Percentiles rank a stretch among this genome's conserved stretches.
Evolutionary conservation across 53 echinoderm and acorn worm species (phyloP).

Genomic region (Crossaster papposus): DNA sequence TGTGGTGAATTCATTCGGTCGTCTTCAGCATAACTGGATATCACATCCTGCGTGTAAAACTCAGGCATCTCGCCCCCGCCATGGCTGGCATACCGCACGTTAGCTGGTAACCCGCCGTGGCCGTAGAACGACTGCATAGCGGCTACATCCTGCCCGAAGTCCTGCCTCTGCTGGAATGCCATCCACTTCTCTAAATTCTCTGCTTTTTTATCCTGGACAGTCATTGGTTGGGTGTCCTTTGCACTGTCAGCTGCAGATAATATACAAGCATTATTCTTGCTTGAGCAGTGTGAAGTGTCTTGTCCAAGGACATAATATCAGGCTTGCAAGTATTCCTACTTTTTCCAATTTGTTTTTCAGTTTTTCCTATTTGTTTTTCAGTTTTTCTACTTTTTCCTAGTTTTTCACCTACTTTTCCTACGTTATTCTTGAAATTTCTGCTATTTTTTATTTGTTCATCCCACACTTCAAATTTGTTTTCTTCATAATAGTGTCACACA

Average conservation of each 20-base stretch:
- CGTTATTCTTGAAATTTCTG: no score
- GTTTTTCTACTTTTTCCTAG: no score
- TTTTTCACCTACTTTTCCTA: no score
- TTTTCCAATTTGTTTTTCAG: no score
- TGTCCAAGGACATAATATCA: no score
- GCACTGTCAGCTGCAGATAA: conserved; percentile 9
- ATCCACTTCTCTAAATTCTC: conserved; percentile 79
- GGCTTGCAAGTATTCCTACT: no score
- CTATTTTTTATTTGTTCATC: no score
- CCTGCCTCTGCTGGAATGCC: conserved; percentile 73
- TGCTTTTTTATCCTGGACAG: conserved; percentile 59
- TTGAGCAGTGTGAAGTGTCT: no score
- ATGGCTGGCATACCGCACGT: conserved; percentile 62
- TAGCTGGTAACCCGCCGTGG: conserved; percentile 60
- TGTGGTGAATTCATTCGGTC: conserved; percentile 13
- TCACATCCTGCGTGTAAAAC: conserved; percentile 81
- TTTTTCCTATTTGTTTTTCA: no score
- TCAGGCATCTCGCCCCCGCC: conserved; percentile 84
- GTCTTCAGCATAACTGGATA: conserved; percentile 67
- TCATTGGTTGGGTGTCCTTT: neutral
- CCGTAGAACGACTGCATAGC: conserved; percentile 66
- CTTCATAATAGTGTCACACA: neutral
- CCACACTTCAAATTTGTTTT: no score
- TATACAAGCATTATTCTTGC: neutral
- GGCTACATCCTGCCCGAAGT: conserved; percentile 65